Base-by-base conservation (phyloP, 2,113 vertebrate genomes). In the Etheostoma cragini region DNA sequence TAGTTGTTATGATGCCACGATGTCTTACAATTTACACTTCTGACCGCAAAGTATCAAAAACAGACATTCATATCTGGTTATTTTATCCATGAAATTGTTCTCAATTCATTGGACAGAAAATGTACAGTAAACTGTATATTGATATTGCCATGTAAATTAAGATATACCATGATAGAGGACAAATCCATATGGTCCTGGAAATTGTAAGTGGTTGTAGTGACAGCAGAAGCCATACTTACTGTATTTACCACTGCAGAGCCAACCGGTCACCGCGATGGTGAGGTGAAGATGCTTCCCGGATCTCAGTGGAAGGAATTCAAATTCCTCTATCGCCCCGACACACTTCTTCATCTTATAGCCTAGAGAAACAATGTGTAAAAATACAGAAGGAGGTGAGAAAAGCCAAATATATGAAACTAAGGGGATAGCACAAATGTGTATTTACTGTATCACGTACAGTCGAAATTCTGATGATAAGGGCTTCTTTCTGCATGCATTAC, bases 331-430 rank as follows among this genome's bases (percentile, higher is more conserved):
- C 11, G 97, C 97, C 16, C 98, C 98, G 0, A 99, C 97, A 22
- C 97, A 96, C 89, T 98, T 99, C 80, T 98, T 99, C 98, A 99
- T 99, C 90, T 99, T 99, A 92, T 99, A 99, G 1, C 98, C 98
- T 99, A 67, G 84, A 79, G 80, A 62, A 72, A 82, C 72, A 21
- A 50, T 8, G 2, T 21, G 14, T 46, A 21, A 33, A 54, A 33
- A 54, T 19, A 1, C 14, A 22, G 6, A 13, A 53, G 22, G 19
- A 3, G 16, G 11, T 49, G 11, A 14, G 19, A 54, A 72, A 35
- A 6, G 53, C 5, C 7, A 33, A 15, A 57, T 4, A 52, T 33
- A 46, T 6, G 38, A 46, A 47, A 74, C 15, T 1, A 5, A 30
- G 49, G 14, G 16, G 56, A 3, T 8, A 49, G 3, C 13, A 57